Evolutionary conservation across 2,888 invertebrate species (phyloP).

Genomic region (Drosophila algonquin): DNA sequence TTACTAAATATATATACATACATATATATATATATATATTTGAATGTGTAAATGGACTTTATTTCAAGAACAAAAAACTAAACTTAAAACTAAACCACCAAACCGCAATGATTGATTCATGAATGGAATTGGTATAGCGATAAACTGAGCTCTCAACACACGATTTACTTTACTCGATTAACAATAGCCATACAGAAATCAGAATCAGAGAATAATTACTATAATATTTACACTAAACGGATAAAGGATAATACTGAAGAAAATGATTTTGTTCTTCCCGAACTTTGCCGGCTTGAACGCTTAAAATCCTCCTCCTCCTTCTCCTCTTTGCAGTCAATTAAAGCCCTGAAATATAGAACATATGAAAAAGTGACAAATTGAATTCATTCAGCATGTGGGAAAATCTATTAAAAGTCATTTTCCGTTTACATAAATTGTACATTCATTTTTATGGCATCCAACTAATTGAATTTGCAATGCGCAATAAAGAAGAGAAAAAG

Average conservation of each 20-base stretch:
- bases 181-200: constrained; percentile 30
- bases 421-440: constrained; percentile 17
- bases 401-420: constrained; percentile 22
- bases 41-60: constrained; percentile 37
- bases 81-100: constrained; percentile 56
- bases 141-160: constrained; percentile 35
- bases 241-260: constrained; percentile 1
- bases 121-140: constrained; percentile 47
- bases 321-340: constrained; percentile 38
- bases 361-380: constrained; percentile 10
- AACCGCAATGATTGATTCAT: constrained; percentile 46
- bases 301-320: constrained; percentile 1
- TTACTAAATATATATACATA: constrained; percentile 51
- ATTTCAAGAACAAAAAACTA: constrained; percentile 44
- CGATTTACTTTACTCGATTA: constrained; percentile 68
- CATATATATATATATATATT: constrained; percentile 43
- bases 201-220: constrained; percentile 13
- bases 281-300: not conserved
- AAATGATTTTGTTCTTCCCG: not conserved
- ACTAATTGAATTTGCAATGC: constrained; percentile 47
- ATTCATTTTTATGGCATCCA: constrained; percentile 16
- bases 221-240: constrained; percentile 14
- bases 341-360: constrained; percentile 2
- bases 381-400: constrained; percentile 29
- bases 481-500: constrained; percentile 15